phyloP scores from a whole-genome alignment of 64 coral and sea anemone species.

The Platygyra sinensis region DNA sequence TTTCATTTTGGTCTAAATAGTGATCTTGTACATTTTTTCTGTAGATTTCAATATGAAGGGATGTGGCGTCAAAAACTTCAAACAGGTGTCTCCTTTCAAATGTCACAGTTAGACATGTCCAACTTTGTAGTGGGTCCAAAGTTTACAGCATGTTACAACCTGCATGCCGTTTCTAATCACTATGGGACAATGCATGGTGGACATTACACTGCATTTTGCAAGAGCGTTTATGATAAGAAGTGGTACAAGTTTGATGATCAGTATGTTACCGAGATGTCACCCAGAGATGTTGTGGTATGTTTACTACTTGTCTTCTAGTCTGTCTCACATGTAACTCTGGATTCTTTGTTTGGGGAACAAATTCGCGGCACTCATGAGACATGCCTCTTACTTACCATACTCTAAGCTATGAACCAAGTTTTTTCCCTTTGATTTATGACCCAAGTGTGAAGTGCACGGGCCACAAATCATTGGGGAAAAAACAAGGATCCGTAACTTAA shows the following conservation, averaged over 20 bases:
- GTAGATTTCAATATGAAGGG: constrained; percentile 94
- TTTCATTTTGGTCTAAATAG: background rate
- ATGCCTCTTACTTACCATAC: too few relatives aligned
- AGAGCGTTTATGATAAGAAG: constrained; percentile 64
- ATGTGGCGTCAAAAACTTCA: constrained; percentile 98
- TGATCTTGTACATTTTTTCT: constrained; percentile 1
- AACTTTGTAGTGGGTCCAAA: constrained; percentile 68
- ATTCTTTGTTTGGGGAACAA: too few relatives aligned
- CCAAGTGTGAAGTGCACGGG: too few relatives aligned
- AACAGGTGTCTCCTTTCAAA: constrained; percentile 70
- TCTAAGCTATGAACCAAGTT: too few relatives aligned
- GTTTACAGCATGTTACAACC: constrained; percentile 42
- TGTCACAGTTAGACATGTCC: constrained; percentile 61
- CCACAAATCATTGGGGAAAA: too few relatives aligned
- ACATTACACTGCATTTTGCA: constrained; percentile 95
- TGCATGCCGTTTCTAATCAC: constrained; percentile 93
- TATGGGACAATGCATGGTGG: constrained; percentile 99
- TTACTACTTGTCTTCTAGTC: background rate
- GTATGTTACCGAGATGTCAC: constrained; percentile 75
- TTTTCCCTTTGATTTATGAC: too few relatives aligned
- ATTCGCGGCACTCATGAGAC: too few relatives aligned
- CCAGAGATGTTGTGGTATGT: constrained; percentile 69
- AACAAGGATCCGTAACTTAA: too few relatives aligned
- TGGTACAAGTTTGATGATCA: constrained; percentile 99
- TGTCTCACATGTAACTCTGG: background rate